Percentiles rank a stretch among this genome's conserved stretches.
phyloP scores from a whole-genome alignment of 2,888 invertebrate genomes.

The Platycnemis pennipes region DNA sequence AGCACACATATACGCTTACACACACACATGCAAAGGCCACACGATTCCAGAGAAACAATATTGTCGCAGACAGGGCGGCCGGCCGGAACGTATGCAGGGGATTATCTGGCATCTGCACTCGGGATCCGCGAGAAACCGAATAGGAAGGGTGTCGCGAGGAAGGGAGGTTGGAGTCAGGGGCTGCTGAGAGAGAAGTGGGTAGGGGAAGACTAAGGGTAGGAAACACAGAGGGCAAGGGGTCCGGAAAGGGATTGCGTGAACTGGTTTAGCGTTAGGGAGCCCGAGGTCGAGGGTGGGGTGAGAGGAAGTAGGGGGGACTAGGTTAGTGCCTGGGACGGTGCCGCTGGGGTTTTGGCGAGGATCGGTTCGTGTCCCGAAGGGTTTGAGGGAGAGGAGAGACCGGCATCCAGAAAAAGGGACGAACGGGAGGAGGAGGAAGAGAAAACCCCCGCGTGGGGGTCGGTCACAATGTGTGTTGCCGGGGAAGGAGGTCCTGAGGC shows the following conservation, averaged over 20 bases:
- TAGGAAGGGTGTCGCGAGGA: conserved; percentile 11
- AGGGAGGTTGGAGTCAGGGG: neutral
- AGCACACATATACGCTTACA: conserved; percentile 6
- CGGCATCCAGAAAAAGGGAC: conserved; percentile 2
- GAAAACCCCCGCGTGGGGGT: neutral
- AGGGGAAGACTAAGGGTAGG: neutral
- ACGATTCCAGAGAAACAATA: conserved; percentile 72
- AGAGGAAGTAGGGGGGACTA: neutral
- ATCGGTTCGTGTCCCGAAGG: conserved; percentile 4
- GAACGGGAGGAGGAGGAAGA: neutral
- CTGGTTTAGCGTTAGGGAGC: neutral
- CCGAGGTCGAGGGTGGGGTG: neutral
- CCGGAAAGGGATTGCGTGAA: neutral
- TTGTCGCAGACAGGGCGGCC: conserved; percentile 71
- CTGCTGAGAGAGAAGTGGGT: too few relatives aligned
- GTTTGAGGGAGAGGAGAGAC: neutral
- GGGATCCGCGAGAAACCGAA: conserved; percentile 64
- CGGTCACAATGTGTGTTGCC: conserved; percentile 53
- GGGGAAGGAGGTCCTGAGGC: neutral
- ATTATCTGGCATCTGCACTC: conserved; percentile 71
- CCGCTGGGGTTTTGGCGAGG: neutral
- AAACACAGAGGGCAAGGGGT: neutral
- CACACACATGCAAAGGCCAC: conserved; percentile 29
- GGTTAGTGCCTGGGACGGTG: neutral
- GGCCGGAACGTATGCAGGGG: conserved; percentile 72